phyloP scores from a whole-genome alignment of 2,888 invertebrate species.

The Ephialtes manifestator region DNA sequence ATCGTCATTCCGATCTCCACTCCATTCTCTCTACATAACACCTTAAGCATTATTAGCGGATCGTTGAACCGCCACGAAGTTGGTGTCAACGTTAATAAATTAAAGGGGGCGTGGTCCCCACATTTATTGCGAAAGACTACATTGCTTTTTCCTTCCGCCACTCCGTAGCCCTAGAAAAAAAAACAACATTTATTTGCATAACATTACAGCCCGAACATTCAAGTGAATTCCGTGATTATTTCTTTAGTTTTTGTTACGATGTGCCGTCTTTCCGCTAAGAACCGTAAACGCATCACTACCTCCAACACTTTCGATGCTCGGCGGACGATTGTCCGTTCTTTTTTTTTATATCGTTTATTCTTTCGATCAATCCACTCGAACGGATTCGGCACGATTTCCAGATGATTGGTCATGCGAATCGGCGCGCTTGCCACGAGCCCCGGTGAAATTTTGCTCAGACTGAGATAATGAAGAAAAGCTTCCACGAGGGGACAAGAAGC shows the following conservation, averaged over 20 bases:
- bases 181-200: conserved; percentile 26
- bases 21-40: too few relatives aligned
- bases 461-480: conserved; percentile 49
- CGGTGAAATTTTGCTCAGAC: conserved; percentile 56
- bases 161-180: background rate
- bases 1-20: too few relatives aligned
- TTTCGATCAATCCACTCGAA: conserved; percentile 28
- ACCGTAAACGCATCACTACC: conserved; percentile 63
- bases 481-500: conserved; percentile 54
- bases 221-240: conserved; percentile 10
- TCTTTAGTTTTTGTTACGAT: background rate
- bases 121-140: conserved; percentile 2
- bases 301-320: conserved; percentile 51
- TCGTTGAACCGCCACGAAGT: background rate
- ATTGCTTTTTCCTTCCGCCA: conserved; percentile 1
- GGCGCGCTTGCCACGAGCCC: conserved; percentile 17
- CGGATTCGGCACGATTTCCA: conserved; percentile 65
- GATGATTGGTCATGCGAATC: conserved; percentile 63
- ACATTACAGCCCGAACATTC: conserved; percentile 7
- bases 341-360: conserved; percentile 25
- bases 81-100: background rate
- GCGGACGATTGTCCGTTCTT: conserved; percentile 16
- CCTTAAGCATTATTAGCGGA: background rate
- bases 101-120: conserved; percentile 11
- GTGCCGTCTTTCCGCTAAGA: background rate